phyloP scores from a whole-genome alignment of 2,888 invertebrate species.

The Catotricha subobsoleta region DNA sequence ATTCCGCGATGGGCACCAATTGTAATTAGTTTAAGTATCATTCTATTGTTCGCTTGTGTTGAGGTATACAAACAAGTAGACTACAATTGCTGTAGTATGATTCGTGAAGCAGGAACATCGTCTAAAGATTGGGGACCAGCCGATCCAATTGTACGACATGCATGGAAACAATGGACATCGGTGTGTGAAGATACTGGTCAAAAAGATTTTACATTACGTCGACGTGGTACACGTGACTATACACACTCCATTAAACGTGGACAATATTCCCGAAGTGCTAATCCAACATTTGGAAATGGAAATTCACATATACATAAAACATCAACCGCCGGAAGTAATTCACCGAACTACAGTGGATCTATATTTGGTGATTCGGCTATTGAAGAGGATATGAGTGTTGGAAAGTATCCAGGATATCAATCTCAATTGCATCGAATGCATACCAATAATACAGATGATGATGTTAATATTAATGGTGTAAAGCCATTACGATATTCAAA shows the following conservation, averaged over 20 bases:
- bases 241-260: conserved; percentile 30
- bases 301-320: conserved; percentile 13
- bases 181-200: conserved; percentile 30
- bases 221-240: conserved; percentile 29
- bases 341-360: conserved; percentile 30
- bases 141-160: conserved; percentile 28
- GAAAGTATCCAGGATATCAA: conserved; percentile 26
- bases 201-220: conserved; percentile 26
- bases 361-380: conserved; percentile 31
- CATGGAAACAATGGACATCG: conserved; percentile 31
- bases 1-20: conserved; percentile 29
- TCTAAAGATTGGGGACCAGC: conserved; percentile 32
- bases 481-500: background rate
- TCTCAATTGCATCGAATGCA: conserved; percentile 20
- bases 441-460: background rate
- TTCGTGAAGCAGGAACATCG: conserved; percentile 29
- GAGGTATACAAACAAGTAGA: conserved; percentile 30
- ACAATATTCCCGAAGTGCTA: conserved; percentile 17
- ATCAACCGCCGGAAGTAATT: conserved; percentile 27
- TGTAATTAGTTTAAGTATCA: conserved; percentile 22
- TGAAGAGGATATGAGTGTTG: conserved; percentile 29
- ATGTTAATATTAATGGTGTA: conserved; percentile 1
- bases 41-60: conserved; percentile 22
- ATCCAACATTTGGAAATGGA: conserved; percentile 18
- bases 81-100: conserved; percentile 30